phyloP scores from a whole-genome alignment of 2,888 invertebrate genomes.

The Phengaris arion region DNA sequence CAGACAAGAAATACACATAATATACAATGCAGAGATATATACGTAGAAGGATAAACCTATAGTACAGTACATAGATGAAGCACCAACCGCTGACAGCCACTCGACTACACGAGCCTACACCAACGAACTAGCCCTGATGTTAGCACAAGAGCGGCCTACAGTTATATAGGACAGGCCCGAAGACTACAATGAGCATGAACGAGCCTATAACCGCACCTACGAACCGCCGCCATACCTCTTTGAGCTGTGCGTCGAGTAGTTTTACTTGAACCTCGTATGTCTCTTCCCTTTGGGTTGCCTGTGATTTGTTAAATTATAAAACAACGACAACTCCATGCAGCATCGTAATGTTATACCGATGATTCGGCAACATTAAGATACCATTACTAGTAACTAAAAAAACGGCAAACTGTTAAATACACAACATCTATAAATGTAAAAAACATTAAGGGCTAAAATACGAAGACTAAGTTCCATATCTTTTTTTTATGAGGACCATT shows the following conservation, averaged over 20 bases:
- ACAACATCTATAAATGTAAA: slow-evolving; percentile 57
- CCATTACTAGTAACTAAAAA: slow-evolving; percentile 43
- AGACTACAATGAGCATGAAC: slow-evolving; percentile 63
- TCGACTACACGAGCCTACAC: slow-evolving; percentile 63
- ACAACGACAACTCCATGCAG: slow-evolving; percentile 67
- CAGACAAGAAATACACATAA: slow-evolving; percentile 54
- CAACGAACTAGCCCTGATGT: slow-evolving; percentile 54
- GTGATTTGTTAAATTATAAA: slow-evolving; percentile 73
- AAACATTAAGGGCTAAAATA: slow-evolving; percentile 51
- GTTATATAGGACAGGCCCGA: slow-evolving; percentile 32
- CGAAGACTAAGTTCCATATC: slow-evolving; percentile 56
- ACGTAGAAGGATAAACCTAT: slow-evolving; percentile 58
- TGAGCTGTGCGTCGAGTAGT: slow-evolving; percentile 91
- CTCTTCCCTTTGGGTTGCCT: slow-evolving; percentile 98
- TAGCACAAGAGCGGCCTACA: slow-evolving; percentile 31
- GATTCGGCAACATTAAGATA: slow-evolving; percentile 50
- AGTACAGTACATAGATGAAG: slow-evolving; percentile 69
- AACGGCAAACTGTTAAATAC: slow-evolving; percentile 41
- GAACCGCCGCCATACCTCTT: slow-evolving; percentile 87
- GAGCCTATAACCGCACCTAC: slow-evolving; percentile 66
- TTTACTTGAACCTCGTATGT: slow-evolving; percentile 94
- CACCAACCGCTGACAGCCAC: slow-evolving; percentile 73
- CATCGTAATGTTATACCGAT: slow-evolving; percentile 46
- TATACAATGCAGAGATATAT: slow-evolving; percentile 63
- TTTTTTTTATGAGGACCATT: slow-evolving; percentile 50